Base-by-base conservation (phyloP, 2,113 vertebrate genomes). In the Ahaetulla prasina region DNA sequence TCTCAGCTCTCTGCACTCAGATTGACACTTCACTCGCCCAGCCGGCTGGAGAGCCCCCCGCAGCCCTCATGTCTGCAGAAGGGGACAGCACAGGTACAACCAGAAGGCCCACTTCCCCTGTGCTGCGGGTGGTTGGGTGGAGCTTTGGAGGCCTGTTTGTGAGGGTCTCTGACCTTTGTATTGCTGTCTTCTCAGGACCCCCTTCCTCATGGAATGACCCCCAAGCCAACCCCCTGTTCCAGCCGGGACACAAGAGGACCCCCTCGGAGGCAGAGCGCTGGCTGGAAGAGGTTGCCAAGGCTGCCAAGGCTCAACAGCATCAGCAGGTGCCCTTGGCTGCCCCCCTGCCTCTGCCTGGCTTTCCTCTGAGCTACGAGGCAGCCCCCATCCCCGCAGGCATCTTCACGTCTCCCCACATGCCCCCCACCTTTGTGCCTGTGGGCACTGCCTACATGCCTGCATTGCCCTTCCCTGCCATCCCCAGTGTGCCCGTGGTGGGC, bases 221-320 rank as follows among this genome's bases (percentile, higher is more conserved):
- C 86, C 96, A 2, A 68, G 97, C 97, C 39, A 94, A 98, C 85
- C 97, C 98, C 60, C 91, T 96, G 0, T 93, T 96, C 85, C 98
- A 98, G 89, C 96, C 97, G 0, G 98, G 99, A 47, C 99, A 99
- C 97, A 98, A 96, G 93, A 97, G 99, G 57, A 99, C 99, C 0
- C 98, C 99, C 0, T 99, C 99, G 0, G 99, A 99, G 95, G 99
- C 99, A 0, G 99, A 99, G 95, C 96, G 98, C 50, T 99, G 99
- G 99, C 94, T 99, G 87, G 98, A 99, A 85, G 98, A 99, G 91
- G 99, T 99, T 22, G 98, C 99, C 57, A 98, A 98, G 92, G 98
- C 97, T 0, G 98, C 98, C 63, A 98, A 97, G 92, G 96, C 98
- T 4, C 98, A 98, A 91, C 97, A 96, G 45, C 98, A 97, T 91